Base-by-base conservation (phyloP, 2,888 invertebrate species). In the Sepioteuthis lessoniana region DNA sequence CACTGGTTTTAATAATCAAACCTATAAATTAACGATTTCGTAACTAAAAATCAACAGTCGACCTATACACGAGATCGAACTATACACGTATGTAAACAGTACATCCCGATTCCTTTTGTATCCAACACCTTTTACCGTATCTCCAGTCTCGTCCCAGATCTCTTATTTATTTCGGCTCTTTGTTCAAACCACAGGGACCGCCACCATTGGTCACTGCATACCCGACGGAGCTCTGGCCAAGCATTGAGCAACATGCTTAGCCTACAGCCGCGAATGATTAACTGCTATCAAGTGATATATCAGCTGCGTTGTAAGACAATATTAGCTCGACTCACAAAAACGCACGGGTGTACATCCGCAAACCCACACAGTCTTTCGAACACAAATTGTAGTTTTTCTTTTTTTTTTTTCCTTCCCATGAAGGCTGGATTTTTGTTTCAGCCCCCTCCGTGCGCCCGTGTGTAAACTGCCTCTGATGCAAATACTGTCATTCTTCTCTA, bases 301-400 rank as follows among this genome's bases (percentile, higher is more conserved):
- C 93, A 93, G 93, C 93, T 93, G 93, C 60, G 93, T 31, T 93
- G 37, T 93, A 47, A 55, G 55, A 60, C 35, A 93, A 93, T 93
- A 93, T 93, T 93, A 47, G 60, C 50, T 93, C 50, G 35, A 50
- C n/a, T 35, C 31, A 60, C 93, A 35, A 93, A 50, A 93, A 25
- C 93, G n/a, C 76, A 35, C 76, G 76, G n/a, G n/a, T n/a, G n/a
- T 35, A 76, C n/a, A 76, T 76, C 76, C 76, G n/a, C n/a, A n/a
- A 76, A 35, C 76, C 76, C n/a, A 76, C n/a, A 76, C 76, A 76
- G n/a, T 76, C n/a, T 10, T 76, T n/a, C 76, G 76, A 76, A n/a
- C n/a, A n/a, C 91, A 92, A 92, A 46, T 46, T 19, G 47, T n/a
- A 13, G 46, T n/a, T 35, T 92, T 92, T 28, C 31, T 46, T 47